A percentile compares a stretch with the other conserved stretches of the same genome.
Evolutionary conservation across 2,888 invertebrate genomes (phyloP).

Genomic region (Luffia ferchaultella): DNA sequence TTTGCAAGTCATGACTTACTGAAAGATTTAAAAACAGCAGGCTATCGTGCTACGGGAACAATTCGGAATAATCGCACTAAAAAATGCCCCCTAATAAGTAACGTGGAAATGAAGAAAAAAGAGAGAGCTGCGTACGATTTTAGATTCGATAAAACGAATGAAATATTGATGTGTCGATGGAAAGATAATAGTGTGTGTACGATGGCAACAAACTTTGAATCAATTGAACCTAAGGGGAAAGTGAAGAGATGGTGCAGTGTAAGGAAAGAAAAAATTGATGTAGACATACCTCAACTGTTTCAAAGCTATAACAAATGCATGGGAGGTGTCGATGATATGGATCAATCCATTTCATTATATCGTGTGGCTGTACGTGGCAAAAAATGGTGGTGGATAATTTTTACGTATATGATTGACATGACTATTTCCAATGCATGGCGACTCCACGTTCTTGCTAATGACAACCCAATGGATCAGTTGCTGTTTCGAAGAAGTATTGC

Average conservation of each 20-base stretch:
- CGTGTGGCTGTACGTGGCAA: background rate
- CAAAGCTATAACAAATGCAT: background rate
- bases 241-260: background rate
- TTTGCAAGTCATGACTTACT: constrained; percentile 6
- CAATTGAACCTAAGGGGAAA: too few species aligned
- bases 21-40: constrained; percentile 1
- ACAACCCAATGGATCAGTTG: too few species aligned
- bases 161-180: constrained; percentile 10
- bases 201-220: constrained; percentile 7
- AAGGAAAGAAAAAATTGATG: background rate
- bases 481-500: too few species aligned
- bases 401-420: too few species aligned
- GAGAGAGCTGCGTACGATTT: constrained; percentile 5
- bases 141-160: constrained; percentile 6
- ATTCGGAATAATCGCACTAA: constrained; percentile 9
- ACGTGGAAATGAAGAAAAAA: constrained; percentile 7
- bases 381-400: too few species aligned
- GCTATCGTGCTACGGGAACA: constrained; percentile 10
- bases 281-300: background rate
- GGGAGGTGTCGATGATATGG: background rate
- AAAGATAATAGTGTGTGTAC: constrained; percentile 11
- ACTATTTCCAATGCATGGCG: too few species aligned
- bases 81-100: constrained; percentile 8
- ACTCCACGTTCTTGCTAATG: too few species aligned
- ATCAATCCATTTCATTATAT: background rate